Conservation (phyloP, 2,888 invertebrate genomes). For the Scaptodrosophila latifasciaeformis region DNA sequence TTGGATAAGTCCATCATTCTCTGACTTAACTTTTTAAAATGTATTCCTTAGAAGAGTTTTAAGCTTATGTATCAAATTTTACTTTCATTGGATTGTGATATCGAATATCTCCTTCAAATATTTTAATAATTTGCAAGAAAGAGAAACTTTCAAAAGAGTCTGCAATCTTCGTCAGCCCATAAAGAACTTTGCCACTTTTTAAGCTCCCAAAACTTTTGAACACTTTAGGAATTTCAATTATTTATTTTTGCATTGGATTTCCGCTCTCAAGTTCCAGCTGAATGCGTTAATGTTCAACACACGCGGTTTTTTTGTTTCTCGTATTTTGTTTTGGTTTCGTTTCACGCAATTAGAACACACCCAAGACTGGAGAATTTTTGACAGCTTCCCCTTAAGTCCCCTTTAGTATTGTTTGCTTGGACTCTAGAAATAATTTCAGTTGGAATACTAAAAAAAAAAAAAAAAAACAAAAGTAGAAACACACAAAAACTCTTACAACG, state of each 20-base stretch:
- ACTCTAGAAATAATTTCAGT: constrained; percentile 18
- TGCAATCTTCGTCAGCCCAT: no score
- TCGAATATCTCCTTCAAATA: no score
- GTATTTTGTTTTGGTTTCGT: constrained; percentile 15
- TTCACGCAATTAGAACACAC: constrained; percentile 12
- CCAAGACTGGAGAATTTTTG: constrained; percentile 6
- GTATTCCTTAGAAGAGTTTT: no score
- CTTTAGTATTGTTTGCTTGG: background rate
- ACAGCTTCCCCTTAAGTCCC: background rate
- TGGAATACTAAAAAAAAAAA: no score
- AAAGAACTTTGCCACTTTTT: no score
- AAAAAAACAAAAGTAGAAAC: constrained; percentile 8
- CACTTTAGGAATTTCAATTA: constrained; percentile 50
- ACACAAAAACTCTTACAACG: constrained; percentile 38
- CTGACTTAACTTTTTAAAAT: no score
- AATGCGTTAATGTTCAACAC: constrained; percentile 48
- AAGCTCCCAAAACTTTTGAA: no score
- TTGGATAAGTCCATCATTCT: no score
- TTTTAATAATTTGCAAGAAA: no score
- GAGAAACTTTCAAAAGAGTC: no score
- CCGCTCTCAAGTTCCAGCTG: constrained; percentile 51
- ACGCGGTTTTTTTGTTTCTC: background rate
- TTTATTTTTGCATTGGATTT: constrained; percentile 52
- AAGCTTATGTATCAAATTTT: no score
- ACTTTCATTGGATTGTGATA: no score